Percentiles rank a stretch among this genome's conserved stretches.
Evolutionary conservation across 2,888 invertebrate genomes (phyloP).

Genomic region (Tromatobia lineatoria): DNA sequence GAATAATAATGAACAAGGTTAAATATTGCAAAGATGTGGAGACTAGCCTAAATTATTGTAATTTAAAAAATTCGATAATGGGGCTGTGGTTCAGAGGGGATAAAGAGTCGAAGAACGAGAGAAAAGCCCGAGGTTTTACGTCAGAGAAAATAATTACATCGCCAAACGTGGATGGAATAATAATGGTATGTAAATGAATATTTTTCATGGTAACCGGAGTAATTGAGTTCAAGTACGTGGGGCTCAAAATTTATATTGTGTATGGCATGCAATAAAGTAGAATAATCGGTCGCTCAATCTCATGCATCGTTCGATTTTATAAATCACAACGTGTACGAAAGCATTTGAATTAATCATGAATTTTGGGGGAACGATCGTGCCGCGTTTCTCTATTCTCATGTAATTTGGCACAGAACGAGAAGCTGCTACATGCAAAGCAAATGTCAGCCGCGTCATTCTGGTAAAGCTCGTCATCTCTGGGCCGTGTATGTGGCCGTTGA

Average conservation of each 20-base stretch:
- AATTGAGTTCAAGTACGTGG: conserved; percentile 35
- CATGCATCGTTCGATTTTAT: background rate
- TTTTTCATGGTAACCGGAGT: conserved; percentile 40
- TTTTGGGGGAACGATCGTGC: conserved; percentile 22
- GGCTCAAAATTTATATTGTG: background rate
- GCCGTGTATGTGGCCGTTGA: conserved; percentile 26
- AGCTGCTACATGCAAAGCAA: conserved; percentile 27
- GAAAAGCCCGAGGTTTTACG: conserved; percentile 35
- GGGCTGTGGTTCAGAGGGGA: background rate
- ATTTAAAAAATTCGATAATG: background rate
- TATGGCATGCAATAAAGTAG: background rate
- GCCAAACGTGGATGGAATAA: conserved; percentile 31
- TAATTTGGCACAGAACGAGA: conserved; percentile 41
- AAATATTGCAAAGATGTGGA: background rate
- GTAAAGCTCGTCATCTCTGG: conserved; percentile 24
- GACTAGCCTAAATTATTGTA: no score
- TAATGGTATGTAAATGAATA: conserved; percentile 47
- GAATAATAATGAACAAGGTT: background rate
- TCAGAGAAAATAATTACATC: conserved; percentile 41
- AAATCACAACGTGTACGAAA: background rate
- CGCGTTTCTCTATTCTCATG: conserved; percentile 26
- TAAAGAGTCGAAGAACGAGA: background rate
- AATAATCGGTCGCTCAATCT: conserved; percentile 34
- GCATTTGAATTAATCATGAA: conserved; percentile 2
- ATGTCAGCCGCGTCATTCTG: conserved; percentile 46